phyloP scores from a whole-genome alignment of 35 echinoderm and acorn worm genomes.

The Ophiothrix spiculata region DNA sequence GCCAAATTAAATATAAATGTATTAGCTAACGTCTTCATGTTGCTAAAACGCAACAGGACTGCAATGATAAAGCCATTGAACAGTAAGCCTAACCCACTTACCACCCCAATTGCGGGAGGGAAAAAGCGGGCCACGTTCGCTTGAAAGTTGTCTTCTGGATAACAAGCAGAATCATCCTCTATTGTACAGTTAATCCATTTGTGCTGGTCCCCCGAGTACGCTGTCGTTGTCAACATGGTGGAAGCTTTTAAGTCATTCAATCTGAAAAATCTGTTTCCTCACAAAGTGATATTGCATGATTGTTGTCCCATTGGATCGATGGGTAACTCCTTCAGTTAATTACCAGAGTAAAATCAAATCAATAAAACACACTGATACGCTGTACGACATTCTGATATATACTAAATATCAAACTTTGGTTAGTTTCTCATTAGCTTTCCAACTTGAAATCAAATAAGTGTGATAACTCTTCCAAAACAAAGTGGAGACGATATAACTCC shows the following conservation, averaged over 20 bases:
- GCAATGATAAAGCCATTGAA: constrained; percentile 84
- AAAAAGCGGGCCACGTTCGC: background rate
- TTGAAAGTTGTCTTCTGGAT: background rate
- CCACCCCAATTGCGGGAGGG: constrained; percentile 36
- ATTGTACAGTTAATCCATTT: background rate
- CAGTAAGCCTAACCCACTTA: constrained; percentile 57
- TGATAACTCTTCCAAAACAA: background rate
- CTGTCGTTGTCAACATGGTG: constrained; percentile 37
- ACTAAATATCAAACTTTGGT: background rate
- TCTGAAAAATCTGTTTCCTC: background rate
- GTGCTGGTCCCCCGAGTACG: background rate
- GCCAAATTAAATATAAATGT: constrained; percentile 85
- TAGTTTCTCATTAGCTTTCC: background rate
- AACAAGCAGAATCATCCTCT: background rate
- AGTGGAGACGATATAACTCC: background rate
- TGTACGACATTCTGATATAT: background rate
- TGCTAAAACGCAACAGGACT: constrained; percentile 62
- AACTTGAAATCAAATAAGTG: background rate
- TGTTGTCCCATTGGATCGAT: no score
- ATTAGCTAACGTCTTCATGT: constrained; percentile 83
- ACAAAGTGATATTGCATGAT: no score
- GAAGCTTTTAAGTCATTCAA: background rate
- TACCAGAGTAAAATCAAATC: no score
- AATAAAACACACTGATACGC: background rate
- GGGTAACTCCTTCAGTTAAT: no score